phyloP scores from a whole-genome alignment of 2,888 invertebrate species.

The Drosophila parthenogenetica region DNA sequence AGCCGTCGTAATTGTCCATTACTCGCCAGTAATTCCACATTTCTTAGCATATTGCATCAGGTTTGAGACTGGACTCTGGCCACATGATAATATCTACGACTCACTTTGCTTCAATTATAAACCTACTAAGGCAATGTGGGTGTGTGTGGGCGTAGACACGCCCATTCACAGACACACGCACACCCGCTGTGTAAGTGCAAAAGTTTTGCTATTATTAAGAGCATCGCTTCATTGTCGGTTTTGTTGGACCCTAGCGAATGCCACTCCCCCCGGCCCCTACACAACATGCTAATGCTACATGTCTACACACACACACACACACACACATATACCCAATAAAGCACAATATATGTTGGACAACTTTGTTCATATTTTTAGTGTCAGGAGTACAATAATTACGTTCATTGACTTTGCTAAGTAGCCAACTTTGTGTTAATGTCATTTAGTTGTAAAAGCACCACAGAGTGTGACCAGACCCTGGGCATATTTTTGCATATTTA shows the following conservation, averaged over 20 bases:
- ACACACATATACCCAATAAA: constrained; percentile 53
- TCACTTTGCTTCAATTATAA: constrained; percentile 48
- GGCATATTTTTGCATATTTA: constrained; percentile 47
- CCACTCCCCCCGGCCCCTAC: neutral
- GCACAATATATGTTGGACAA: constrained; percentile 68
- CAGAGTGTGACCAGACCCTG: constrained; percentile 16
- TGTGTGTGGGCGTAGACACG: constrained; percentile 34
- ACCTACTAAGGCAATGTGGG: constrained; percentile 53
- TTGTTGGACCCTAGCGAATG: constrained; percentile 75
- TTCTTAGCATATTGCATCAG: constrained; percentile 37
- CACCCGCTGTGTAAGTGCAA: constrained; percentile 63
- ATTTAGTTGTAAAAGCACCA: constrained; percentile 45
- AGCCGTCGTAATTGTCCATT: constrained; percentile 26
- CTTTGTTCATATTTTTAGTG: constrained; percentile 80
- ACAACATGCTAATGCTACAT: constrained; percentile 12
- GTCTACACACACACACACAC: constrained; percentile 1
- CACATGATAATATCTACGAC: constrained; percentile 44
- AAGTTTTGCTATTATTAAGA: constrained; percentile 79
- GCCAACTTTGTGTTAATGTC: constrained; percentile 77
- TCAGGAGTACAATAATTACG: constrained; percentile 80
- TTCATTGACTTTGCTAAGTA: constrained; percentile 82
- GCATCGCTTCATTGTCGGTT: constrained; percentile 74
- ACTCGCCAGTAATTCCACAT: constrained; percentile 27
- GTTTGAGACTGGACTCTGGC: neutral
- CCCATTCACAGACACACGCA: constrained; percentile 20